Conservation (phyloP, 2,797 vertebrate genomes). For the Podarcis siculus region DNA sequence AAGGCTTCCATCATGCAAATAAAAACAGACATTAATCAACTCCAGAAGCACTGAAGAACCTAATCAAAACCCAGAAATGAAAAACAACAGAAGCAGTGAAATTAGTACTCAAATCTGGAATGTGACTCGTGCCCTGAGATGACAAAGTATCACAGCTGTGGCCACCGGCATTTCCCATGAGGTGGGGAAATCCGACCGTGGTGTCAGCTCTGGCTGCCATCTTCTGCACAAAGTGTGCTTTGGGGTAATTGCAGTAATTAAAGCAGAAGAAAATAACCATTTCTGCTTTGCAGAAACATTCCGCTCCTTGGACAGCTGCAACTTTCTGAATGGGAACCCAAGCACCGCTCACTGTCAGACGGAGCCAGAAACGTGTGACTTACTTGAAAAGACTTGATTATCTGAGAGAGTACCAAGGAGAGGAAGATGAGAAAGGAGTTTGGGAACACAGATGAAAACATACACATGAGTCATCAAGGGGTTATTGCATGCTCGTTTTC, state of each 20-base stretch:
- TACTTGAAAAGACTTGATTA: constrained; percentile 8
- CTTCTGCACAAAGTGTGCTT: not conserved
- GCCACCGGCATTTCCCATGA: not conserved
- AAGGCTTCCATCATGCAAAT: not conserved
- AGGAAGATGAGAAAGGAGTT: not conserved
- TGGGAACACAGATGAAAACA: not conserved
- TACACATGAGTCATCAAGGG: not conserved
- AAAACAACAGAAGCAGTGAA: not conserved
- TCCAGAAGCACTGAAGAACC: not conserved
- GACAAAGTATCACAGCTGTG: not conserved
- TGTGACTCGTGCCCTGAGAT: no score
- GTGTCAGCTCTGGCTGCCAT: not conserved
- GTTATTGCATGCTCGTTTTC: not conserved
- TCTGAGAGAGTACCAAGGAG: not conserved
- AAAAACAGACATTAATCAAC: not conserved
- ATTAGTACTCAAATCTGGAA: not conserved
- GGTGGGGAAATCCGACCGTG: not conserved
- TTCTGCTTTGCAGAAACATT: not conserved
- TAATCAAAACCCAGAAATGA: not conserved
- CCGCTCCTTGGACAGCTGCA: not conserved
- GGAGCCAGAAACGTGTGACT: not conserved
- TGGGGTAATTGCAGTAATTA: not conserved
- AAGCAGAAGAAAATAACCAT: not conserved
- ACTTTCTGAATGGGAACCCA: not conserved
- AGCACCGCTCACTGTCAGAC: not conserved